Percentiles rank a stretch among this genome's conserved stretches.
These are phyloP conservation scores for Scelioninae gen. 1 DNA, from an alignment of 2,888 invertebrate genomes.

Conservation along the genomic window DNA sequence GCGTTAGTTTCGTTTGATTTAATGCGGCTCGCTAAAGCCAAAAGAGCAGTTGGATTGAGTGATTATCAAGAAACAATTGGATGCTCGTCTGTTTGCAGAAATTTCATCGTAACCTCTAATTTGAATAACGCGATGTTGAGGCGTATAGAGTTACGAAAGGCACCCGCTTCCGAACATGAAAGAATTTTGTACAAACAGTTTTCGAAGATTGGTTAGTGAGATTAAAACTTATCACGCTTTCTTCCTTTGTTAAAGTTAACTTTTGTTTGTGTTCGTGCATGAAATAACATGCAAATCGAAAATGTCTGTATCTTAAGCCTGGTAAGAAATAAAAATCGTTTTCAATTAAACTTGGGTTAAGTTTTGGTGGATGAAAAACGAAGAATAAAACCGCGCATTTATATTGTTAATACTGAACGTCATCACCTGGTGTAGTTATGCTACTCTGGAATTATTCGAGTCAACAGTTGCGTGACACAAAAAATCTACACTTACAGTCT, in stretches of 20 bases:
- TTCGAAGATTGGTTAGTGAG: slow-evolving; percentile 45
- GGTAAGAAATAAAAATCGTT: slow-evolving; percentile 43
- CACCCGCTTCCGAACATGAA: slow-evolving; percentile 28
- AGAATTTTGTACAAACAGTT: slow-evolving; percentile 59
- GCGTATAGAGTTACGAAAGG: slow-evolving; percentile 32
- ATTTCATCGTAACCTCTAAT: slow-evolving; percentile 48
- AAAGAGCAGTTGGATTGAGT: slow-evolving; percentile 56
- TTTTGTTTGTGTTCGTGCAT: slow-evolving; percentile 40
- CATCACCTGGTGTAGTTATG: slow-evolving; percentile 27
- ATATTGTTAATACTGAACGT: slow-evolving; percentile 22
- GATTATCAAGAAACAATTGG: slow-evolving; percentile 57
- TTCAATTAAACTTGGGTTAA: slow-evolving; percentile 47
- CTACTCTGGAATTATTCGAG: no score
- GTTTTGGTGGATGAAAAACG: slow-evolving; percentile 41
- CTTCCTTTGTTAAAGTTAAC: slow-evolving; percentile 45
- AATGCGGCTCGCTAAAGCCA: slow-evolving; percentile 16
- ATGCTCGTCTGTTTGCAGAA: slow-evolving; percentile 59
- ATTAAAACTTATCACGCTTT: slow-evolving; percentile 61
- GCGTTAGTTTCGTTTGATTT: slow-evolving; percentile 41
- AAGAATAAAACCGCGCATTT: not conserved
- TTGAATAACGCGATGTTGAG: slow-evolving; percentile 52
- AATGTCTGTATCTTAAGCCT: slow-evolving; percentile 29
- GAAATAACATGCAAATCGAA: slow-evolving; percentile 44
- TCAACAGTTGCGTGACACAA: slow-evolving; percentile 49
- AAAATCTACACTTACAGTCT: not conserved